phyloP scores from a whole-genome alignment of 2,113 vertebrate species.

The Daubentonia madagascariensis region DNA sequence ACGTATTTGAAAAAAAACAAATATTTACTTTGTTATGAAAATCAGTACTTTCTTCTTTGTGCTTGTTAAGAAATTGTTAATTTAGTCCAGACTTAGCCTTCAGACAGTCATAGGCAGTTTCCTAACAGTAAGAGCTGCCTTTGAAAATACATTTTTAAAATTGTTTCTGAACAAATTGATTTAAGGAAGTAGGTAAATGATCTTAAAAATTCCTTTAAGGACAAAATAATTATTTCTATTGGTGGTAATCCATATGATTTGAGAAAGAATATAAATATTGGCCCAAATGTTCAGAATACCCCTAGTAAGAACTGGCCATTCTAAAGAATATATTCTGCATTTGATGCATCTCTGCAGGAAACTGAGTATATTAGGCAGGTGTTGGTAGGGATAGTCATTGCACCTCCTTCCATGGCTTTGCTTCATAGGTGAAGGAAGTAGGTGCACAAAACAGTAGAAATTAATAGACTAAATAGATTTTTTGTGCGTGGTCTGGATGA shows the following conservation, averaged over 20 bases:
- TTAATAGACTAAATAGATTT: neutral
- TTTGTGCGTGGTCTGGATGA: neutral
- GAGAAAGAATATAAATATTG: neutral
- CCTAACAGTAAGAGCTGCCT: neutral
- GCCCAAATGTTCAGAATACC: neutral
- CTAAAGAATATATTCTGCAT: neutral
- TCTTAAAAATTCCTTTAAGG: neutral
- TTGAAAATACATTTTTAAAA: conserved; percentile 31
- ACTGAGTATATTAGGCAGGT: neutral
- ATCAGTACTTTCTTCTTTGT: neutral
- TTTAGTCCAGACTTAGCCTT: neutral
- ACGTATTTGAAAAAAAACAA: neutral
- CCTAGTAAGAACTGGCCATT: neutral
- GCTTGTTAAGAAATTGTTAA: neutral
- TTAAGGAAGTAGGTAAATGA: neutral
- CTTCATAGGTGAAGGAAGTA: neutral
- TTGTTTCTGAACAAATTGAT: neutral
- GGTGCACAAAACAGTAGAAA: neutral
- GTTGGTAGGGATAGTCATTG: neutral
- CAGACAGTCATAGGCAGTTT: neutral
- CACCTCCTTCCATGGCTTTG: neutral
- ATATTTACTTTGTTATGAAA: conserved; percentile 14
- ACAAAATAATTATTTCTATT: neutral
- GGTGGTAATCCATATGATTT: neutral
- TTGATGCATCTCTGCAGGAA: neutral